phyloP scores from a whole-genome alignment of 1,140 invertebrate genomes.

The Drosophila erecta region DNA sequence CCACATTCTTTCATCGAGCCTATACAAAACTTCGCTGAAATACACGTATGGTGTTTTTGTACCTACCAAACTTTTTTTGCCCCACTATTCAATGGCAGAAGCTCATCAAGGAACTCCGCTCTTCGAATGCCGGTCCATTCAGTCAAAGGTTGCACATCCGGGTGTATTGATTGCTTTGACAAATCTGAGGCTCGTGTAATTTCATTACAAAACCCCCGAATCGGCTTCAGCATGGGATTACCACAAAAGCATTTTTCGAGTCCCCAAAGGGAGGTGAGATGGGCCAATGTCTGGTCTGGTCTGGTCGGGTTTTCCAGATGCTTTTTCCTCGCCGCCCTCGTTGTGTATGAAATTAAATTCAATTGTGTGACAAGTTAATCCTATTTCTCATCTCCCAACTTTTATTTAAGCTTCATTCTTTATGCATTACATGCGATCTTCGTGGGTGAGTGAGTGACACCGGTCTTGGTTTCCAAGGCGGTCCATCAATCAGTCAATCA shows the following conservation, averaged over 20 bases:
- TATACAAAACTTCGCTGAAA: background rate
- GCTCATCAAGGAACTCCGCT: slow-evolving; percentile 28
- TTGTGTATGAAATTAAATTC: slow-evolving; percentile 81
- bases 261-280: slow-evolving; percentile 58
- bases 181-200: slow-evolving; percentile 74
- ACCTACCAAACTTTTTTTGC: slow-evolving; percentile 11
- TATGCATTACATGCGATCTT: slow-evolving; percentile 76
- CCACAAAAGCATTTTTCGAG: slow-evolving; percentile 66
- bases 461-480: slow-evolving; percentile 33
- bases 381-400: slow-evolving; percentile 82
- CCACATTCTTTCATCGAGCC: background rate
- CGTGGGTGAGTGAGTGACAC: slow-evolving; percentile 17
- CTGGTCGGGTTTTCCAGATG: slow-evolving; percentile 48
- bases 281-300: background rate
- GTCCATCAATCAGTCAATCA: slow-evolving; percentile 49
- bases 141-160: slow-evolving; percentile 36
- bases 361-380: slow-evolving; percentile 84
- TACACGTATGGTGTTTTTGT: background rate
- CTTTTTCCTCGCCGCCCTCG: slow-evolving; percentile 29
- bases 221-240: slow-evolving; percentile 36
- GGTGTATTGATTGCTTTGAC: slow-evolving; percentile 75
- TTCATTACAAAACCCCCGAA: slow-evolving; percentile 66
- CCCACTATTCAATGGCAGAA: slow-evolving; percentile 17
- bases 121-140: slow-evolving; percentile 6
- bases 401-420: slow-evolving; percentile 83